A percentile compares a stretch with the other conserved stretches of the same genome.
Evolutionary conservation across 2,113 vertebrate genomes (phyloP).

Genomic region (Piprites chloris): DNA sequence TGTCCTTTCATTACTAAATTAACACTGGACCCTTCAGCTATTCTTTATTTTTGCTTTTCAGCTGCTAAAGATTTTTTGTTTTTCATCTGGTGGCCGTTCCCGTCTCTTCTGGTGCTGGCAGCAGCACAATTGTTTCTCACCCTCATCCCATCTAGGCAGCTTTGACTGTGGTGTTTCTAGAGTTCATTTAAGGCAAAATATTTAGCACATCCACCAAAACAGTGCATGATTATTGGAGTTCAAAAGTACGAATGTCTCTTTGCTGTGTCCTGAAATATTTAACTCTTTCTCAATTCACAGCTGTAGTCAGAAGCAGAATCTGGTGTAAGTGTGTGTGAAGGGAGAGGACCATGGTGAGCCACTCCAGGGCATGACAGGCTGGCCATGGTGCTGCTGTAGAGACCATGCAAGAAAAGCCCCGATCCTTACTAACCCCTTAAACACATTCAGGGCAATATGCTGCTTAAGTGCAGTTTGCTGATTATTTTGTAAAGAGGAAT

Average conservation of each 20-base stretch:
- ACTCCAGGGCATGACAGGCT: rapidly evolving
- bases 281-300: rapidly evolving
- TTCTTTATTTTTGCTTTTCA: background rate
- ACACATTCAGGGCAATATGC: rapidly evolving
- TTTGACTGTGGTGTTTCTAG: background rate
- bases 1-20: background rate
- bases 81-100: background rate
- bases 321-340: rapidly evolving
- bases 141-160: background rate
- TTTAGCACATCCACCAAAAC: background rate
- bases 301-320: too few relatives aligned
- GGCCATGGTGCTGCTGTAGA: rapidly evolving
- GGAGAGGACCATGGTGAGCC: too few relatives aligned
- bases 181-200: background rate
- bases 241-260: rapidly evolving
- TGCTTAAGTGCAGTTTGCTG: background rate
- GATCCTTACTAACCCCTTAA: background rate
- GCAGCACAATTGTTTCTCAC: background rate
- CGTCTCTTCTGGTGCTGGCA: rapidly evolving
- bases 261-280: too few relatives aligned
- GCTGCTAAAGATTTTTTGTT: background rate
- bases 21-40: rapidly evolving
- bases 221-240: too few relatives aligned
- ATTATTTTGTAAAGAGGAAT: background rate
- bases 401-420: rapidly evolving